Evolutionary conservation across 2,797 vertebrate species (phyloP).

Genomic region (Eulemur mongoz): DNA sequence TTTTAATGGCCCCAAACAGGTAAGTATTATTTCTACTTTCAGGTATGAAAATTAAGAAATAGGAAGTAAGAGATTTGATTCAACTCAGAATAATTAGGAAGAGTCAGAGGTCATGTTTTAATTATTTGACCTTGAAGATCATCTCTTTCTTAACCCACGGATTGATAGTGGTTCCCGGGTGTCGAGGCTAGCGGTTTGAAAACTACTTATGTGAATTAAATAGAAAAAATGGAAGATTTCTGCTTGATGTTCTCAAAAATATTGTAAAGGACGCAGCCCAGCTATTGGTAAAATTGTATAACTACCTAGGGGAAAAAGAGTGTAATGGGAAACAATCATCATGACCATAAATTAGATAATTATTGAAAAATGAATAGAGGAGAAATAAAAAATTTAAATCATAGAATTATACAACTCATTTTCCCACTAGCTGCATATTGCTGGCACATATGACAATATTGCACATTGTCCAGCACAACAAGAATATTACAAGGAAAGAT

Average conservation of each 20-base stretch:
- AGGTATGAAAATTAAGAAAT: background rate
- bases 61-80: background rate
- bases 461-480: background rate
- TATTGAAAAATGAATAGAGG: background rate
- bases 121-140: background rate
- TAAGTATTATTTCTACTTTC: background rate
- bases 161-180: background rate
- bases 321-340: background rate
- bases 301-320: background rate
- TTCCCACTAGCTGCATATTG: background rate
- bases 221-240: background rate
- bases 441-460: background rate
- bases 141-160: background rate
- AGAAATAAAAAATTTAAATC: background rate
- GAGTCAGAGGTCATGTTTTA: background rate
- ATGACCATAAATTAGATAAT: background rate
- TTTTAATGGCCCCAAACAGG: background rate
- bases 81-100: background rate
- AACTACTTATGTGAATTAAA: background rate
- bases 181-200: background rate
- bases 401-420: background rate
- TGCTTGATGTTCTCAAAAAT: background rate
- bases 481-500: background rate
- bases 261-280: background rate
- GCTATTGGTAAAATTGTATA: background rate